Base-by-base conservation (phyloP, 2,113 vertebrate species). In the Herpetotheres cachinnans region DNA sequence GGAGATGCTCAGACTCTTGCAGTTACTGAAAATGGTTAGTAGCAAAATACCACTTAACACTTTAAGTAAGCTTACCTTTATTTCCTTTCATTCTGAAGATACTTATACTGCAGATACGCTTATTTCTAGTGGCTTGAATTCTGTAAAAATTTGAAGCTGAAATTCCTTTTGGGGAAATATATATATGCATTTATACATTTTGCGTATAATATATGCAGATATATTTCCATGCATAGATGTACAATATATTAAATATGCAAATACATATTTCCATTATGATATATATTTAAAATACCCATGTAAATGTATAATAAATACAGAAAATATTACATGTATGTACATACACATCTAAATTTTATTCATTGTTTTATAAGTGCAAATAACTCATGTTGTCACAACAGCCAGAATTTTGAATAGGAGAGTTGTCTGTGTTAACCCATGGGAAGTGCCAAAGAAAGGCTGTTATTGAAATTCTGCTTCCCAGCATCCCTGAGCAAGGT, bases 1-100 rank as follows among this genome's bases (percentile, higher is more conserved):
- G 99, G 99, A 44, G 99, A 99, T 83, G 99, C 99, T 34, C 99
- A 99, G 93, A 99, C 99, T 14, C 98, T 99, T 36, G 99, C 99
- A 9, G 99, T 99, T 90, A 99, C 99, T 34, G 99, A 99, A 93
- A 99, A 99, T 34, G 99, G 99, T 99, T 94, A 47, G 97, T 96
- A 79, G 29, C 56, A 74, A 84, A 91, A 50, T 19, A 17, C 13
- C 71, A n/a, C 24, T 40, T 70, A 34, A 40, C 16, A 25, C 29
- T 71, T 79, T 32, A 72, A 80, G 5, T 84, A 49, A 69, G 12
- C 44, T 49, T 73, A n/a, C 18, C 10, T 82, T 66, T 58, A 29
- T 11, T 72, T 79, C 13, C 26, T 78, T 93, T 86, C 27, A 16
- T 42, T 91, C 22, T 82, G 38, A 74, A 63, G 14, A 19, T 67